Base-by-base conservation (phyloP, 2,113 vertebrate genomes). In the Colius striatus region DNA sequence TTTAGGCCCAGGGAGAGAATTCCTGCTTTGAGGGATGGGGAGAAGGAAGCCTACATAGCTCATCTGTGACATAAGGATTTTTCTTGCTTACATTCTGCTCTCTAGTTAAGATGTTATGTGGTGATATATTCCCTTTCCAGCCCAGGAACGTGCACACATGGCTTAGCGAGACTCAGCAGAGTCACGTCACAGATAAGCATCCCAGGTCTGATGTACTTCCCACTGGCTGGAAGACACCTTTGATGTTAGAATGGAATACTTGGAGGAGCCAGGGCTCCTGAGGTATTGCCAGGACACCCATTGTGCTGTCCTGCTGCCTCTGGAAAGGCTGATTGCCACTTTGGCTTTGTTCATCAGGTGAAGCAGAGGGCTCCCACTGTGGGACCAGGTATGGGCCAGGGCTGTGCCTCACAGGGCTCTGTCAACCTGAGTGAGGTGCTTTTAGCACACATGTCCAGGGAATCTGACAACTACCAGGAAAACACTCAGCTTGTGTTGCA, bases 401-500 rank as follows among this genome's bases (percentile, higher is more conserved):
- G 38, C 38, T 41, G 38, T 41, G 38, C 38, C 38, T 41, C 38
- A 16, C 2, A 25, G n/a, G 10, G 21, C 61, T 89, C 38, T 43
- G 9, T 4, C 38, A 30, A 4, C 26, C 63, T 22, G 25, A 77
- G 6, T 4, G 27, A 55, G 73, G 32, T 16, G 43, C 30, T 83
- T 73, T 66, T 58, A 77, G 54, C 6, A 1, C 6, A 0, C 6
- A 2, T 10, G 13, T 30, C 36, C 57, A 29, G 63, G 65, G 47
- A 65, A 36, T 12, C 13, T 25, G 32, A n/a, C 43, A n/a, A 23
- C 34, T 21, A 57, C 34, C 34, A 58, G 55, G 55, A 60, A 66
- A 76, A 13, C 2, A 10, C 16, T 29, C 57, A 3, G 10, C 0
- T 0, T 23, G 36, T 7, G 2, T 38, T 23, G 10, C 53, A 36